A percentile compares a stretch with the other conserved stretches of the same genome.
Conservation (phyloP, 2,797 vertebrate species). For the Phylloscopus collybita region DNA sequence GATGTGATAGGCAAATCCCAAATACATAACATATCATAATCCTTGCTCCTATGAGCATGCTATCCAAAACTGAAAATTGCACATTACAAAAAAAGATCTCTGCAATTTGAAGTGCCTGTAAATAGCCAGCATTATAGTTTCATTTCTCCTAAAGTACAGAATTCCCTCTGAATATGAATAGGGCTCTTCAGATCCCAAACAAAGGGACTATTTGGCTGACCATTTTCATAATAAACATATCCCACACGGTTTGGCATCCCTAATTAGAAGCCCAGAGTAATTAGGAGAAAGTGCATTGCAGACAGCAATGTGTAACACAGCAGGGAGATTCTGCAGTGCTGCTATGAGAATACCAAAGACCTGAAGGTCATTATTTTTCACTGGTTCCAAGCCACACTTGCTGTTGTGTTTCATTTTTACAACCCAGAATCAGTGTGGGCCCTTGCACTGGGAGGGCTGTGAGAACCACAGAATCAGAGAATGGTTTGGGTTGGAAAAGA, state of each 20-base stretch:
- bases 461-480: neutral
- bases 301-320: neutral
- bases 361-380: constrained; percentile 22
- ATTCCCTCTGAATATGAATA: constrained; percentile 50
- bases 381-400: neutral
- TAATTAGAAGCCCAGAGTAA: constrained; percentile 47
- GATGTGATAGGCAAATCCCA: neutral
- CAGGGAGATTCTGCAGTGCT: neutral
- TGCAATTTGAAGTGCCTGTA: neutral
- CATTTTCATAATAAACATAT: constrained; percentile 55
- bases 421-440: neutral
- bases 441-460: neutral
- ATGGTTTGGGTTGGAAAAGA: neutral
- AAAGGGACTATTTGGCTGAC: constrained; percentile 32
- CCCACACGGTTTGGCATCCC: constrained; percentile 40
- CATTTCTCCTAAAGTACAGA: constrained; percentile 23
- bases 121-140: constrained; percentile 11
- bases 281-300: constrained; percentile 24
- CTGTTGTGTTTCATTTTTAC: neutral
- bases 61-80: constrained; percentile 28
- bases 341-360: constrained; percentile 23
- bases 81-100: neutral
- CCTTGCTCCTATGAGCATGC: neutral
- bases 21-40: neutral
- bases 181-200: constrained; percentile 24